These are phyloP conservation scores for Phoxinus phoxinus DNA, from an alignment of 2,113 vertebrate genomes.

Conservation along the genomic window DNA sequence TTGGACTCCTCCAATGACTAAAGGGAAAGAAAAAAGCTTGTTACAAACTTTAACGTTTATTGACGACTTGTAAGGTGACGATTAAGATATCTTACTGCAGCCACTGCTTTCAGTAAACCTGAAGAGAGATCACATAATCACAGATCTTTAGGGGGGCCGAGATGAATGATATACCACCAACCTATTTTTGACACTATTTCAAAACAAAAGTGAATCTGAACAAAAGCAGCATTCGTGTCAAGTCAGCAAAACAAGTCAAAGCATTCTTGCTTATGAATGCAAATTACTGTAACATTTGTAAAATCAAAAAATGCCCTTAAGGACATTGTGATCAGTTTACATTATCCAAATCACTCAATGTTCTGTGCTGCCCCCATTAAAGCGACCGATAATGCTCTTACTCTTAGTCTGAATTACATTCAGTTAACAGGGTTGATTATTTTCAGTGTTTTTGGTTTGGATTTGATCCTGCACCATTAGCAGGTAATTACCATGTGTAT, in stretches of 20 bases:
- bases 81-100: not conserved
- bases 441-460: not conserved
- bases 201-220: not conserved
- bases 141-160: not conserved
- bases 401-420: not conserved
- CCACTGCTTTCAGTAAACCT: not conserved
- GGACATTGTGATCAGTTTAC: too few species aligned
- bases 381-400: not conserved
- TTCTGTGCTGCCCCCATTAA: not conserved
- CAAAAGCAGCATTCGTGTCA: conserved; percentile 14
- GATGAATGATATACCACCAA: not conserved
- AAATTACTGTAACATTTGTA: not conserved
- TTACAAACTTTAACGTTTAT: not conserved
- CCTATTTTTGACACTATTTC: not conserved
- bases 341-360: not conserved
- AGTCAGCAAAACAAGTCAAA: conserved; percentile 6
- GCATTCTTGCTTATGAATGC: not conserved
- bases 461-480: conserved; percentile 16
- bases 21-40: not conserved
- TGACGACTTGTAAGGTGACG: not conserved
- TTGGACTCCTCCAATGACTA: not conserved
- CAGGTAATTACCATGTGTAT: conserved; percentile 20
- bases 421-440: not conserved
- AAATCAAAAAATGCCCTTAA: not conserved
- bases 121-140: not conserved